Evolutionary conservation across 2,888 invertebrate species (phyloP).

Genomic region (Microplitis deprimator): DNA sequence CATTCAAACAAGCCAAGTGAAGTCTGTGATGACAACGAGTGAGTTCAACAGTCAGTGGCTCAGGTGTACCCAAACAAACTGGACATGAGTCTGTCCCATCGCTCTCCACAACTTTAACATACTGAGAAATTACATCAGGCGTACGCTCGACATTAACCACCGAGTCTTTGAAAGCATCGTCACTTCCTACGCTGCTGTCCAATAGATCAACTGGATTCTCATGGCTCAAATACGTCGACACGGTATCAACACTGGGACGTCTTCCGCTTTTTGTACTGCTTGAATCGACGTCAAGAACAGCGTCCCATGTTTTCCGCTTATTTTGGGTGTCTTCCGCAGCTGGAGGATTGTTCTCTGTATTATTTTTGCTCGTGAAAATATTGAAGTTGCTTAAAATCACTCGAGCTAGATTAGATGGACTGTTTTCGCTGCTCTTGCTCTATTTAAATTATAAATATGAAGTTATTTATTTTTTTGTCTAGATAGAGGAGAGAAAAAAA

Average conservation of each 20-base stretch:
- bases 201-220: constrained; percentile 83
- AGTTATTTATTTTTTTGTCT: neutral
- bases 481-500: neutral
- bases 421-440: constrained; percentile 71
- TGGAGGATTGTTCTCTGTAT: constrained; percentile 58
- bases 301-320: constrained; percentile 67
- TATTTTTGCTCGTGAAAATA: constrained; percentile 79
- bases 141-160: constrained; percentile 75
- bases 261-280: constrained; percentile 84
- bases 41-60: constrained; percentile 76
- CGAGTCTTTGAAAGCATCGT: constrained; percentile 78
- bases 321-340: constrained; percentile 54
- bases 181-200: constrained; percentile 81
- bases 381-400: constrained; percentile 87
- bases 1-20: constrained; percentile 85
- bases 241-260: constrained; percentile 88
- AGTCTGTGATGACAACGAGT: constrained; percentile 85
- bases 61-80: constrained; percentile 76
- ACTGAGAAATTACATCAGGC: constrained; percentile 79
- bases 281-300: constrained; percentile 77
- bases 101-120: constrained; percentile 78
- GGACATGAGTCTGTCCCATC: constrained; percentile 83
- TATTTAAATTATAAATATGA: constrained; percentile 45
- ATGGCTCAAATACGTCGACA: constrained; percentile 90
- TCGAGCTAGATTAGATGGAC: constrained; percentile 79